These are phyloP conservation scores for Catostomus latipinnis DNA, from an alignment of 2,797 vertebrate genomes.

Conservation along the genomic window DNA sequence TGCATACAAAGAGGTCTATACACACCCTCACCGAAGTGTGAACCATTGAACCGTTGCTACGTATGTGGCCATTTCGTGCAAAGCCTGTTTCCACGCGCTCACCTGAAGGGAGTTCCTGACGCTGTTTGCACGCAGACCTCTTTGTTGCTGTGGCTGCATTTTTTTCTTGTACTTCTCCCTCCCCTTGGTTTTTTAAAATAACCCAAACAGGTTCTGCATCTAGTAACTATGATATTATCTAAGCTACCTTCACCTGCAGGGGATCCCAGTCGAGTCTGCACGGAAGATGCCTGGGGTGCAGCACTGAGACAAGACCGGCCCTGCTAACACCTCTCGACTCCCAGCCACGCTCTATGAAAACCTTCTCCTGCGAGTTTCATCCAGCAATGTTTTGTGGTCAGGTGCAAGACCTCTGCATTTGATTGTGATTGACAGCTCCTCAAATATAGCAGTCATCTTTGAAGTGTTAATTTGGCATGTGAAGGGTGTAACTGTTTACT, in stretches of 20 bases:
- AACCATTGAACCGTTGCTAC: constrained; percentile 58
- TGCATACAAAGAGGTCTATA: neutral
- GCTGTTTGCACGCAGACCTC: constrained; percentile 74
- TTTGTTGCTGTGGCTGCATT: constrained; percentile 76
- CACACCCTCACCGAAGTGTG: constrained; percentile 49
- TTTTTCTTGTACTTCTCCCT: constrained; percentile 61
- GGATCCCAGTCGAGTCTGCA: constrained; percentile 83
- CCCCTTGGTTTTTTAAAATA: constrained; percentile 76
- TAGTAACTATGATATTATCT: constrained; percentile 88
- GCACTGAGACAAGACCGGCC: constrained; percentile 59
- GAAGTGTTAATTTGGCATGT: constrained; percentile 2
- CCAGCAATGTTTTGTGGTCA: neutral
- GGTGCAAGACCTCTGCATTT: constrained; percentile 5
- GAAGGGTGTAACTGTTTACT: constrained; percentile 42
- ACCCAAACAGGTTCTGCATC: constrained; percentile 86
- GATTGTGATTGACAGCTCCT: constrained; percentile 16
- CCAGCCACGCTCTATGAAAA: neutral
- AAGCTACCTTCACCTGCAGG: constrained; percentile 81
- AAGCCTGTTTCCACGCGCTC: constrained; percentile 76
- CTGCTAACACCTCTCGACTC: constrained; percentile 53
- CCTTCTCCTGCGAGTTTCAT: constrained; percentile 3
- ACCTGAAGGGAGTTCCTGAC: constrained; percentile 80
- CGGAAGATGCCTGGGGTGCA: constrained; percentile 69
- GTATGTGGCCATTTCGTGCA: constrained; percentile 73
- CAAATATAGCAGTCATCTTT: constrained; percentile 22